These are phyloP conservation scores for Coracias cyanogaster DNA, from an alignment of 2,797 vertebrate genomes.

Conservation along the genomic window DNA sequence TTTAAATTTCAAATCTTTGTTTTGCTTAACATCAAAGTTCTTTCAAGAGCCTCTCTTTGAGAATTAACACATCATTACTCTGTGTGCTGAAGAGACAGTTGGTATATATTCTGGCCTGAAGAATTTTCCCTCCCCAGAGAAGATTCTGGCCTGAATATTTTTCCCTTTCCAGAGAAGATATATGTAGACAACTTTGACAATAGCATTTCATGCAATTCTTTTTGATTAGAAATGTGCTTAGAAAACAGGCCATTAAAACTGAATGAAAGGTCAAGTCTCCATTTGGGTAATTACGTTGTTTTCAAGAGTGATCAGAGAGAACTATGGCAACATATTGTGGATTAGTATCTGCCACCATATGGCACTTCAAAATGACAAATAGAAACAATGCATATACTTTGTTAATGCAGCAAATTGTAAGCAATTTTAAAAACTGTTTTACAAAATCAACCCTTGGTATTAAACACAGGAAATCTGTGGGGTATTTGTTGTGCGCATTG, in stretches of 20 bases:
- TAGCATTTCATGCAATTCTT: not conserved
- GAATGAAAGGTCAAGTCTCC: slow-evolving; percentile 65
- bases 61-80: not conserved
- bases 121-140: not conserved
- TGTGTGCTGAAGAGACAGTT: not conserved
- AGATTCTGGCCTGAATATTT: not conserved
- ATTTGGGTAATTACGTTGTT: slow-evolving; percentile 64
- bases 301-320: slow-evolving; percentile 49
- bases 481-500: not conserved
- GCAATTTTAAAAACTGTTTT: not conserved
- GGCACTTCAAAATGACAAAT: slow-evolving; percentile 55
- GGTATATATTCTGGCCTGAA: not conserved
- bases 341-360: slow-evolving; percentile 68
- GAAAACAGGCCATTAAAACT: slow-evolving; percentile 45
- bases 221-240: slow-evolving; percentile 19
- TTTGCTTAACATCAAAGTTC: slow-evolving; percentile 19
- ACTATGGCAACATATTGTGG: slow-evolving; percentile 30
- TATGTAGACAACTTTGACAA: not conserved
- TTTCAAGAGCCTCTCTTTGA: not conserved
- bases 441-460: not conserved
- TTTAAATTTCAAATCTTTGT: slow-evolving; percentile 16
- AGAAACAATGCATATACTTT: slow-evolving; percentile 18
- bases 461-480: not conserved
- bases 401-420: slow-evolving; percentile 8
- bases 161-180: not conserved